Conservation (phyloP, 2,113 vertebrate species). For the Spizaetus ornatus region DNA sequence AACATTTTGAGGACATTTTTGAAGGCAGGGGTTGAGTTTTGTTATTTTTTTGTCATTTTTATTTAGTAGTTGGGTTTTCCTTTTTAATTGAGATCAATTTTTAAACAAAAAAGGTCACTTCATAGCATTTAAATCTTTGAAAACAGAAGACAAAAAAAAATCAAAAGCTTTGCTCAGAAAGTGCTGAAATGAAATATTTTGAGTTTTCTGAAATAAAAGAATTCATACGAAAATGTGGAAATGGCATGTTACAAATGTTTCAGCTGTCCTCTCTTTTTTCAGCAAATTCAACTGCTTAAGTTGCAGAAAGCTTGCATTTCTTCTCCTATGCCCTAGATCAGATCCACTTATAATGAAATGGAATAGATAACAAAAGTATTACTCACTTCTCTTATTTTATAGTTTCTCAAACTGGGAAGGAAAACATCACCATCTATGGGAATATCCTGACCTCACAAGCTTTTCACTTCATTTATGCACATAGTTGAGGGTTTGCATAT, state of each 20-base stretch:
- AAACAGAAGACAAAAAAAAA: background rate
- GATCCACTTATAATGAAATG: background rate
- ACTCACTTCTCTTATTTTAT: background rate
- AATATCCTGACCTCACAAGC: background rate
- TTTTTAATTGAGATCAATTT: slow-evolving; percentile 34
- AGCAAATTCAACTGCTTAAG: background rate
- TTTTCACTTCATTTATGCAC: background rate
- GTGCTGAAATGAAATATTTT: slow-evolving; percentile 32
- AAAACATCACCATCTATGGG: background rate
- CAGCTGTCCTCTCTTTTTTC: background rate
- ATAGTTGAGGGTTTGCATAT: background rate
- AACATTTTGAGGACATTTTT: background rate
- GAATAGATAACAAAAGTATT: background rate
- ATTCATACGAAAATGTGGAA: background rate
- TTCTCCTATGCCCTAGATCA: background rate
- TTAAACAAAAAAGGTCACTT: slow-evolving; percentile 37
- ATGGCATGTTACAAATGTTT: background rate
- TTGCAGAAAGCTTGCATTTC: background rate
- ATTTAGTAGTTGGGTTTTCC: slow-evolving; percentile 26
- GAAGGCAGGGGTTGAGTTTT: background rate
- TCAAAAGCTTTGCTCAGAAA: slow-evolving; percentile 23
- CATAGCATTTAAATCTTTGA: slow-evolving; percentile 21
- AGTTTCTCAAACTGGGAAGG: background rate
- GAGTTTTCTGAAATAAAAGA: background rate
- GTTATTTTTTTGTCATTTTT: background rate